Base-by-base conservation (phyloP, 2,888 invertebrate genomes). In the Spilarctia lutea region DNA sequence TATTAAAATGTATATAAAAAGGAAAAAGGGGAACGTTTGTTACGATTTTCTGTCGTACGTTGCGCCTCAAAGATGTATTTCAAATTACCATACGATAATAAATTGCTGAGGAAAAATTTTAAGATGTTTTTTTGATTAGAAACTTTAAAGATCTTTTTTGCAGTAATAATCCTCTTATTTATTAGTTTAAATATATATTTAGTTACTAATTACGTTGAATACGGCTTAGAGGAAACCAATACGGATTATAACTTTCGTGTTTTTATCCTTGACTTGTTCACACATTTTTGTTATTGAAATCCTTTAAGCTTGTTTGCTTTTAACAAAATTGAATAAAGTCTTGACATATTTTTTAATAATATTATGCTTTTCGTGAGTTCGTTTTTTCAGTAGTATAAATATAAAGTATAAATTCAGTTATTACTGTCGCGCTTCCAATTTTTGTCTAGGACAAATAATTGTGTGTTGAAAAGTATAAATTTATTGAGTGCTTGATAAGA, bases 1-100 rank as follows among this genome's bases (percentile, higher is more conserved):
- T 85, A 84, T 84, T 86, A 85, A 85, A 84, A 84, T 84, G 85
- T 85, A 80, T 81, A 80, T 81, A 80, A 79, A 60, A 74, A 83
- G 68, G 78, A 79, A 85, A 83, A 81, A 76, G 77, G 75, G 75
- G 79, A 83, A 74, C 80, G 76, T 78, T 83, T 79, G 77, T 77
- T 73, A 68, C 75, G 77, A 75, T 83, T 79, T 83, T 79, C 70
- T 77, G 73, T 78, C 76, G 82, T 79, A 80, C 85, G 80, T 76
- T 75, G 72, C 75, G 79, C 80, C 75, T 85, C 42, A 68, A 76
- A 82, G 75, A 83, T 83, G 84, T 84, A 82, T 81, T 80, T 78
- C 63, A 66, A 75, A 84, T 84, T 83, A 84, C 82, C 82, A 83
- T 82, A 84, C 70, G 77, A 80, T 84, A 83, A 84, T 84, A 84